These are phyloP conservation scores for Stenodera caucasica DNA, from an alignment of 2,888 invertebrate species.

Conservation along the genomic window DNA sequence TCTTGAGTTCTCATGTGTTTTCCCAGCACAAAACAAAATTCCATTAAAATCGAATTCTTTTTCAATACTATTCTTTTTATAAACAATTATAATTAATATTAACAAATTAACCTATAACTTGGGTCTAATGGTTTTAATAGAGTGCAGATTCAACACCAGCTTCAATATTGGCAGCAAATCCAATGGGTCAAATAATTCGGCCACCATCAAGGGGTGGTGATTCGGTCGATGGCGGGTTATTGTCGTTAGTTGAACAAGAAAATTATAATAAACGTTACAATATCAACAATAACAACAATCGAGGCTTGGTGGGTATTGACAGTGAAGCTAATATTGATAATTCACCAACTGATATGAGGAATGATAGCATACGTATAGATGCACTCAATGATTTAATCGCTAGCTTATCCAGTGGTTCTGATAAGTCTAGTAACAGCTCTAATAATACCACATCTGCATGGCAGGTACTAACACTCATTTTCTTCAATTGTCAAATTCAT, in stretches of 20 bases:
- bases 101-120: not conserved
- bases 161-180: constrained; percentile 49
- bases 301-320: constrained; percentile 54
- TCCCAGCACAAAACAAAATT: not conserved
- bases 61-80: not conserved
- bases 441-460: constrained; percentile 54
- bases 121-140: constrained; percentile 35
- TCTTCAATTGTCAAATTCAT: constrained; percentile 8
- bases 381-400: constrained; percentile 56
- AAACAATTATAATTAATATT: not conserved
- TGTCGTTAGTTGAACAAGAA: constrained; percentile 52
- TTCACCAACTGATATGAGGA: constrained; percentile 37
- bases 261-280: constrained; percentile 39
- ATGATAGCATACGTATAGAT: constrained; percentile 49
- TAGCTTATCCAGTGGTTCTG: constrained; percentile 55
- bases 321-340: constrained; percentile 38
- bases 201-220: constrained; percentile 42
- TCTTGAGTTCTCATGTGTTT: not conserved
- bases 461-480: constrained; percentile 56
- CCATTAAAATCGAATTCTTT: not conserved
- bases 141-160: constrained; percentile 46
- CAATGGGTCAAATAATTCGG: constrained; percentile 48
- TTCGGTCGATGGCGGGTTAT: constrained; percentile 49
- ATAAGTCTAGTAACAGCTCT: constrained; percentile 54
- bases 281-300: constrained; percentile 2